Base-by-base conservation (phyloP, 2,888 invertebrate genomes). In the Argyresthia albistria region DNA sequence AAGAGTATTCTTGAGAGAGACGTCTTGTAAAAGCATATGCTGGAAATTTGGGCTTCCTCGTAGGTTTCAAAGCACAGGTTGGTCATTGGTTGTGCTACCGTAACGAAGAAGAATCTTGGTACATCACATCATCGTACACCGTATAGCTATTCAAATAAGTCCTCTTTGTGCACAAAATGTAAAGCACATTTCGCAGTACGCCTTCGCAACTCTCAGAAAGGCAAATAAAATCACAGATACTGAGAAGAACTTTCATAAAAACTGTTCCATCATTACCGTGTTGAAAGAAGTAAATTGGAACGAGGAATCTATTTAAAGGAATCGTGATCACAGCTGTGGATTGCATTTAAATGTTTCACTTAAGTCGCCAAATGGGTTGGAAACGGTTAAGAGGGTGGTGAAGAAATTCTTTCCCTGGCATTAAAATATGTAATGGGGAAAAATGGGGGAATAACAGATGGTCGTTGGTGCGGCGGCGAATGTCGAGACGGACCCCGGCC, bases 351-450 rank as follows among this genome's bases (percentile, higher is more conserved):
- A 76, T 76, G 73, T 80, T 80, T 75, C 71, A 77, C 80, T 79
- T 76, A 73, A 72, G 65, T 66, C 70, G 69, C 59, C 72, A 77
- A 80, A 76, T 78, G 75, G 80, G 64, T 76, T 67, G 78, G 75
- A 81, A 82, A 75, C 66, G 65, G 74, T 72, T 76, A 69, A 75
- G 69, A 70, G 67, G 66, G 69, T 62, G 65, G 71, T 64, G 67
- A 67, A 69, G 59, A 68, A 67, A 65, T 62, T 69, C 69, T 77
- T 70, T 70, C 58, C 46, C 76, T 74, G 64, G 72, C 80, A 77
- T 80, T 83, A 80, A 82, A 84, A 80, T 81, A 79, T 80, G 78
- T 80, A 77, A 77, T 76, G 75, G 80, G 70, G 70, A 80, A 80
- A 84, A 80, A 25, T 25, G 25, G 25, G 25, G 25, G 25, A 25